Conservation (phyloP, 1,140 invertebrate species). For the Philotrypesis tridentata region DNA sequence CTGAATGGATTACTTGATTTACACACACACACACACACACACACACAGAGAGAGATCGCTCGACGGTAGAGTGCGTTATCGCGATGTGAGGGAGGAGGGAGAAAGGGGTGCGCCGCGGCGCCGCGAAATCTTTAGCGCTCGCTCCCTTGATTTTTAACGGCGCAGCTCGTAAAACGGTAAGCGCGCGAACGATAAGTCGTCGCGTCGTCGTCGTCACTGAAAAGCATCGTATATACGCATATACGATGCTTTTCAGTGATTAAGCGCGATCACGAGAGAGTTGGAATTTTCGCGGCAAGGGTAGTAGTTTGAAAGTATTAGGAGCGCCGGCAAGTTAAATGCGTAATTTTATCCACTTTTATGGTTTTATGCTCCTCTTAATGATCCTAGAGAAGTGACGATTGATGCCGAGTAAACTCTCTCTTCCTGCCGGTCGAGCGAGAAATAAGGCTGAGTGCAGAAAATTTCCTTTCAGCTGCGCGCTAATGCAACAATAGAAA, state of each 20-base stretch:
- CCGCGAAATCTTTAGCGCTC: slow-evolving; percentile 35
- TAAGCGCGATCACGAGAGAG: slow-evolving; percentile 26
- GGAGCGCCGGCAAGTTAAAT: background rate
- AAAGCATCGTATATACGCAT: background rate
- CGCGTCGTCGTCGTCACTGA: background rate
- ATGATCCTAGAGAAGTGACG: background rate
- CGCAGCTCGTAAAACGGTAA: slow-evolving; percentile 54
- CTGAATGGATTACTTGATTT: background rate
- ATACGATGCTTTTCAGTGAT: slow-evolving; percentile 26
- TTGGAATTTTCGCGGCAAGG: background rate
- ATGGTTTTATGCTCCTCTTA: slow-evolving; percentile 12
- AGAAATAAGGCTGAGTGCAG: no score
- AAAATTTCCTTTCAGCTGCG: background rate
- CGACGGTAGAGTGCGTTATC: slow-evolving; percentile 4
- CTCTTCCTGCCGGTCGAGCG: no score
- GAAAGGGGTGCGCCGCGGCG: background rate
- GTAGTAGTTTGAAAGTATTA: background rate
- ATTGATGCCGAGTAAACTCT: no score
- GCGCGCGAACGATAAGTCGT: slow-evolving; percentile 52
- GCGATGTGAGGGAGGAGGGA: background rate
- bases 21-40: no score
- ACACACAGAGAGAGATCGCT: no score
- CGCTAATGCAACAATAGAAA: background rate
- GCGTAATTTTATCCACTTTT: background rate
- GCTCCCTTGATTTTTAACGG: slow-evolving; percentile 41